Conservation (phyloP, 2,888 invertebrate genomes). For the Eristalinus aeneus region DNA sequence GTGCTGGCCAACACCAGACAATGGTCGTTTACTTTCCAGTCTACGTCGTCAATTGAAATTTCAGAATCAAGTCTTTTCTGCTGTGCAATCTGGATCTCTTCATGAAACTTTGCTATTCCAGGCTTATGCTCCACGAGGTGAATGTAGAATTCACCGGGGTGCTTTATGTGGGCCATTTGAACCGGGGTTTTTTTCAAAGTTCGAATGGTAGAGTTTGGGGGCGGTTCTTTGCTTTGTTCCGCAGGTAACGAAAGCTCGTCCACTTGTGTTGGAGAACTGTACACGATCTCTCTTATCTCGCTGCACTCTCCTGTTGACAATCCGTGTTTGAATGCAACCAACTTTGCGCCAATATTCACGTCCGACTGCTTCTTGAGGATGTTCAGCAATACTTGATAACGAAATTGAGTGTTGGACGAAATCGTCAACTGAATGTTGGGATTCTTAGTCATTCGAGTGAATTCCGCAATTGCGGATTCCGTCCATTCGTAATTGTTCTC, state of each 20-base stretch:
- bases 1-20: slow-evolving; percentile 81
- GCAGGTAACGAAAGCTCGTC: background rate
- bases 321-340: slow-evolving; percentile 82
- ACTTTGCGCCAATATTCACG: slow-evolving; percentile 82
- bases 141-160: slow-evolving; percentile 85
- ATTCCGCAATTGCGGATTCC: slow-evolving; percentile 75
- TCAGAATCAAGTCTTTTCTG: slow-evolving; percentile 15
- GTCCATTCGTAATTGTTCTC: slow-evolving; percentile 79
- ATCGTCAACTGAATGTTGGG: slow-evolving; percentile 80
- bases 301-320: slow-evolving; percentile 80
- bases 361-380: slow-evolving; percentile 76
- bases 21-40: slow-evolving; percentile 82
- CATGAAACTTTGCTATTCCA: slow-evolving; percentile 81
- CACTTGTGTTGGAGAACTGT: background rate
- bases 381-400: slow-evolving; percentile 80
- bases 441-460: slow-evolving; percentile 77
- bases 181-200: slow-evolving; percentile 73
- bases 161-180: slow-evolving; percentile 81
- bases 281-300: slow-evolving; percentile 6
- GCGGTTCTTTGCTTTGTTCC: slow-evolving; percentile 23
- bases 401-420: slow-evolving; percentile 68
- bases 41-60: slow-evolving; percentile 17
- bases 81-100: slow-evolving; percentile 81
- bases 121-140: slow-evolving; percentile 81
- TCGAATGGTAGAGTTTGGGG: background rate